phyloP scores from a whole-genome alignment of 2,113 vertebrate species.

The Anguilla rostrata region DNA sequence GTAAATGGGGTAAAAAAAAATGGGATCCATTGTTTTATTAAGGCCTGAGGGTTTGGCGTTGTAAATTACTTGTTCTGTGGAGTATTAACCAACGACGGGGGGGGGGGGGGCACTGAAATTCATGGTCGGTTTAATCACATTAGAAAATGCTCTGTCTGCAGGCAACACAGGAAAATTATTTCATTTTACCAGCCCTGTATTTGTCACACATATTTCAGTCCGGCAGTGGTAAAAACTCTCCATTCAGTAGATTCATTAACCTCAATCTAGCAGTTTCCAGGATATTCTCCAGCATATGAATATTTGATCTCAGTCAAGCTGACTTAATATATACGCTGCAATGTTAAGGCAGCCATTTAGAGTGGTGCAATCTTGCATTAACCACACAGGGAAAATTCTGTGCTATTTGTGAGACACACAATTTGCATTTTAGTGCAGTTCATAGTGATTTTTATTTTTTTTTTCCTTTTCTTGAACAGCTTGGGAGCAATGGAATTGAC shows the following conservation, averaged over 20 bases:
- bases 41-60: not conserved
- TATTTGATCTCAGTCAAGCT: not conserved
- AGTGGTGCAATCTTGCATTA: not conserved
- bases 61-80: not conserved
- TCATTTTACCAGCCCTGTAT: constrained; percentile 12
- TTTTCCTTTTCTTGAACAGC: not conserved
- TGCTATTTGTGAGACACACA: not conserved
- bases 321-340: not conserved
- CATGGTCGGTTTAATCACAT: constrained; percentile 6
- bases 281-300: constrained; percentile 1
- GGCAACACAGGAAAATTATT: not conserved
- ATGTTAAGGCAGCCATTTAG: not conserved
- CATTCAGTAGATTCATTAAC: constrained; percentile 16
- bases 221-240: constrained; percentile 6
- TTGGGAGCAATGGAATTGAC: not conserved
- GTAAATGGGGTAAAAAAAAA: not conserved
- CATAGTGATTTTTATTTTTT: not conserved
- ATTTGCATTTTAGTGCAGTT: not conserved
- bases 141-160: constrained; percentile 12
- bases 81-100: not conserved
- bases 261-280: not conserved
- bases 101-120: not conserved
- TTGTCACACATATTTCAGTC: constrained; percentile 25
- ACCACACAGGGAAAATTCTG: not conserved
- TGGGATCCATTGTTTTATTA: not conserved